Conservation (phyloP, 92 coral and sea anemone genomes). For the Zoanthus sociatus region DNA sequence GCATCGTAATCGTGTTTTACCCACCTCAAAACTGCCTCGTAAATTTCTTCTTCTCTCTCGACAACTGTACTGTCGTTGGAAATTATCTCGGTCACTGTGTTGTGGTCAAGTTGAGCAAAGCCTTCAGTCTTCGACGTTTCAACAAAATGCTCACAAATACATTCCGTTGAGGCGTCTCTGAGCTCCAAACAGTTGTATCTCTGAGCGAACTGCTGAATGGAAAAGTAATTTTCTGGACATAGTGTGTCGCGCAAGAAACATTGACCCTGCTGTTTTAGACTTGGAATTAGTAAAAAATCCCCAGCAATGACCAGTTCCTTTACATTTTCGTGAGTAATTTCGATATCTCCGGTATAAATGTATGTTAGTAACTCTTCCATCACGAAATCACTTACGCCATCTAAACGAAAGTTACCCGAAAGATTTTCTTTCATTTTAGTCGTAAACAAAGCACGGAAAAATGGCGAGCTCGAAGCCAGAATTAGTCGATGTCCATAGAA, state of each 20-base stretch:
- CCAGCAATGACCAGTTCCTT: conserved; percentile 69
- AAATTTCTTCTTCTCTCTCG: conserved; percentile 73
- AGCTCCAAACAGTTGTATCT: conserved; percentile 65
- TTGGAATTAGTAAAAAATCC: conserved; percentile 70
- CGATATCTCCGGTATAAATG: conserved; percentile 75
- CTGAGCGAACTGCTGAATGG: conserved; percentile 56
- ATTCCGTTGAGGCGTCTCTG: conserved; percentile 43
- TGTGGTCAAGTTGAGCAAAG: conserved; percentile 53
- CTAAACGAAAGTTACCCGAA: conserved; percentile 41
- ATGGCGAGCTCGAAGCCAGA: conserved; percentile 77
- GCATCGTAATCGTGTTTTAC: conserved; percentile 65
- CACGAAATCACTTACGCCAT: conserved; percentile 55
- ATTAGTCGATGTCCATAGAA: conserved; percentile 74
- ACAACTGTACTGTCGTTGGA: conserved; percentile 69
- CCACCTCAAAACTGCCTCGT: conserved; percentile 80
- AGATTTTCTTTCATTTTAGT: conserved; percentile 65
- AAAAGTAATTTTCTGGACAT: conserved; percentile 61
- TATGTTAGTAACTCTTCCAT: conserved; percentile 63
- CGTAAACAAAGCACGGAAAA: conserved; percentile 73
- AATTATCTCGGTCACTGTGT: conserved; percentile 49
- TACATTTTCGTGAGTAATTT: conserved; percentile 66
- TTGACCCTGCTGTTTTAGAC: conserved; percentile 56
- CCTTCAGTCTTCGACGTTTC: conserved; percentile 57
- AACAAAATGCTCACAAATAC: conserved; percentile 65
- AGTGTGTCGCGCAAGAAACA: conserved; percentile 57